Percentiles rank a stretch among this genome's conserved stretches.
These are phyloP conservation scores for Catharus minimus DNA, from an alignment of 2,113 vertebrate genomes.

Conservation along the genomic window DNA sequence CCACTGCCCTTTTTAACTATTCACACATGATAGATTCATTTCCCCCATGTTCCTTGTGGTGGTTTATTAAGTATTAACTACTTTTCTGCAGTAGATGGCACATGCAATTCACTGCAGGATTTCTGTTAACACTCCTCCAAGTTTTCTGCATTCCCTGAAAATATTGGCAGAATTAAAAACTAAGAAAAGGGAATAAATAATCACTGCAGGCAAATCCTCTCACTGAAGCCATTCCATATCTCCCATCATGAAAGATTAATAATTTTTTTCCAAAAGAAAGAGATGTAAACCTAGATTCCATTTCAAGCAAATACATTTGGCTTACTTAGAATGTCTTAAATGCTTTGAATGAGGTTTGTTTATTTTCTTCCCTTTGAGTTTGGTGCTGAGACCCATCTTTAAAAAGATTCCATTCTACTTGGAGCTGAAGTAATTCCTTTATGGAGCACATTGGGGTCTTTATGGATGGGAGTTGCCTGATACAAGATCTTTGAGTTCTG, in stretches of 20 bases:
- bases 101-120: slow-evolving; percentile 20
- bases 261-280: not conserved
- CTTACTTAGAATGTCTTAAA: not conserved
- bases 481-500: not conserved
- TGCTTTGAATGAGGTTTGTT: not conserved
- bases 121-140: not conserved
- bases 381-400: not conserved
- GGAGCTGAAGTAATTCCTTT: not conserved
- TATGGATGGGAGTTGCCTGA: not conserved
- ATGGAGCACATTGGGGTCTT: not conserved
- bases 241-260: not conserved
- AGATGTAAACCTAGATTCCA: not conserved
- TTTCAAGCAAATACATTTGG: not conserved
- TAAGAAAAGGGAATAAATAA: not conserved
- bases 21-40: slow-evolving; percentile 25
- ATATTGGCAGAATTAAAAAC: not conserved
- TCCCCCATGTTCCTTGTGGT: not conserved
- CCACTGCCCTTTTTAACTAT: slow-evolving; percentile 27
- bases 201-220: not conserved
- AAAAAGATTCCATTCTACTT: not conserved
- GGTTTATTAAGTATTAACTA: slow-evolving; percentile 51
- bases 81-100: slow-evolving; percentile 37
- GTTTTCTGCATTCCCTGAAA: not conserved
- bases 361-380: not conserved
- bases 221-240: not conserved